Evolutionary conservation across 2,113 vertebrate genomes (phyloP).

Genomic region (Erinaceus europaeus): DNA sequence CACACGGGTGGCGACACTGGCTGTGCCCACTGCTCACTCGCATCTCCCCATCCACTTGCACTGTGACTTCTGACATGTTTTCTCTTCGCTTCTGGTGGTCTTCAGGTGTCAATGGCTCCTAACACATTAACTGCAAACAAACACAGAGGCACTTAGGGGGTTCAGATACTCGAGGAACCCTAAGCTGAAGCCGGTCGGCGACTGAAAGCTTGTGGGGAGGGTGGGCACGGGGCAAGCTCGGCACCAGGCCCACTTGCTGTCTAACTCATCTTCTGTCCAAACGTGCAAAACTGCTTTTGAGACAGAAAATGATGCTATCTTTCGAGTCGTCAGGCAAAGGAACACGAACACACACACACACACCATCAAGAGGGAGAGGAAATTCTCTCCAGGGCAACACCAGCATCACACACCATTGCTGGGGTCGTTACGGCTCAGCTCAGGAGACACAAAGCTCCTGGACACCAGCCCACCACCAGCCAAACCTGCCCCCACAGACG

Average conservation of each 20-base stretch:
- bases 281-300: slow-evolving; percentile 27
- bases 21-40: slow-evolving; percentile 21
- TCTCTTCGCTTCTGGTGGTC: slow-evolving; percentile 75
- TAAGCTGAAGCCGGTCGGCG: no score
- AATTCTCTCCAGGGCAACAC: neutral
- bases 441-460: no score
- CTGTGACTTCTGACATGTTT: slow-evolving; percentile 76
- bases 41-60: slow-evolving; percentile 72
- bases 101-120: slow-evolving; percentile 74
- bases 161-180: slow-evolving; percentile 46
- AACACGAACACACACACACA: no score
- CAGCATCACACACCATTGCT: no score
- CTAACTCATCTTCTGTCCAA: neutral
- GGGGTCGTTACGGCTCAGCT: no score
- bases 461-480: no score
- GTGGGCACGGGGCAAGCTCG: neutral
- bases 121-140: slow-evolving; percentile 78
- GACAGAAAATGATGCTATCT: neutral
- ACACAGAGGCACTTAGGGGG: slow-evolving; percentile 75
- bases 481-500: no score
- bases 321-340: slow-evolving; percentile 6
- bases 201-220: slow-evolving; percentile 32
- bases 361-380: slow-evolving; percentile 7
- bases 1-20: slow-evolving; percentile 26
- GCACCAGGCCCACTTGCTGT: neutral